These are phyloP conservation scores for Drosophila planitibia DNA, from an alignment of 2,888 invertebrate species.

Conservation along the genomic window DNA sequence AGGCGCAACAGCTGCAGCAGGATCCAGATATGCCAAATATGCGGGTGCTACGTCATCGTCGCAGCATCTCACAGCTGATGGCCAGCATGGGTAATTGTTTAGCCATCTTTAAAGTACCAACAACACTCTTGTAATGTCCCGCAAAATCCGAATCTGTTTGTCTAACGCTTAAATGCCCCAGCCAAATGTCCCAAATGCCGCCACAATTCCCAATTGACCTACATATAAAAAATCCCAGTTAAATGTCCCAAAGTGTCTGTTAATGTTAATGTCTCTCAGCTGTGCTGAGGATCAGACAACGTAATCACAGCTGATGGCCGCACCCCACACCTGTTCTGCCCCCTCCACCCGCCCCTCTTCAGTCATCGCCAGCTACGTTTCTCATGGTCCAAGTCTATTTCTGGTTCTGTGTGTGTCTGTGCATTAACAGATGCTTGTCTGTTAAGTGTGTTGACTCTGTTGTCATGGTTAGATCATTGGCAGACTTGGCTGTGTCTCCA, in stretches of 20 bases:
- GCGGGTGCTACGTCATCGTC: slow-evolving; percentile 83
- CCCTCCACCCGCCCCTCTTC: no score
- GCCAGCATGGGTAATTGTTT: slow-evolving; percentile 82
- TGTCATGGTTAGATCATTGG: slow-evolving; percentile 51
- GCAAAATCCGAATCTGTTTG: neutral
- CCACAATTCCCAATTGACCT: neutral
- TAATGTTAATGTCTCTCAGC: neutral
- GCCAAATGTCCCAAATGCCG: neutral
- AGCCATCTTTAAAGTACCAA: neutral
- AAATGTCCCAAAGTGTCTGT: neutral
- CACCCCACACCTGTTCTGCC: neutral
- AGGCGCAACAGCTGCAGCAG: slow-evolving; percentile 48
- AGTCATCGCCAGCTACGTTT: neutral
- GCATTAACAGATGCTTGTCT: slow-evolving; percentile 11
- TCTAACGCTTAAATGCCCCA: neutral
- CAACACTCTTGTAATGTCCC: no score
- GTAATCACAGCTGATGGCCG: slow-evolving; percentile 10
- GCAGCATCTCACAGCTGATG: slow-evolving; percentile 85
- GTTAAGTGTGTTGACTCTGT: neutral
- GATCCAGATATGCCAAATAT: slow-evolving; percentile 33
- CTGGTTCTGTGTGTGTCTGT: neutral
- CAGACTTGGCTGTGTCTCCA: slow-evolving; percentile 13
- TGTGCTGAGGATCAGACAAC: slow-evolving; percentile 1
- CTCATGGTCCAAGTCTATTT: neutral
- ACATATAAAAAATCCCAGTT: neutral